Evolutionary conservation across 2,797 vertebrate species (phyloP).

Genomic region (Gymnoscopelus microlampas): DNA sequence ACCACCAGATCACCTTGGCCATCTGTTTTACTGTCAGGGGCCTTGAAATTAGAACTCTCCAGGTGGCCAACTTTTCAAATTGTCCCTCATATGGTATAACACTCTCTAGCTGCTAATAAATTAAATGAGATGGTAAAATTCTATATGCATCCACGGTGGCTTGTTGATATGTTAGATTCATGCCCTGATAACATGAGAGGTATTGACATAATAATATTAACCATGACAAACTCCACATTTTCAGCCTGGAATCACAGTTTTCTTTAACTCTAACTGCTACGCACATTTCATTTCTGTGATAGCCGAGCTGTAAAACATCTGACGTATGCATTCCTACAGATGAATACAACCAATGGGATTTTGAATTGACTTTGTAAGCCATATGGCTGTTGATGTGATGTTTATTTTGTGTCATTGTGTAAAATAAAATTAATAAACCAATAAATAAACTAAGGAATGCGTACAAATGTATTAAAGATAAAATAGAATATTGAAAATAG

Average conservation of each 20-base stretch:
- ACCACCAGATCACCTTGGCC: too few species aligned
- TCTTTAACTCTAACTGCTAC: too few species aligned
- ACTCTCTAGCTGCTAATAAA: neutral
- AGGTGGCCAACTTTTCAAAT: too few species aligned
- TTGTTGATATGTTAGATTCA: neutral
- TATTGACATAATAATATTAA: neutral
- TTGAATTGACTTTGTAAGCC: neutral
- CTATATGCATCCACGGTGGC: neutral
- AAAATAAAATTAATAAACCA: neutral
- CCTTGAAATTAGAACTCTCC: too few species aligned
- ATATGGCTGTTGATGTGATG: neutral
- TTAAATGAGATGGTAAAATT: neutral
- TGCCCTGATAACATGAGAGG: neutral
- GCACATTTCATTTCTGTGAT: too few species aligned
- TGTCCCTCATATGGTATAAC: too few species aligned
- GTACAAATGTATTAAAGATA: too few species aligned
- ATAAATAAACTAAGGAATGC: neutral
- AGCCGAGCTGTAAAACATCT: neutral
- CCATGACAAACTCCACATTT: too few species aligned
- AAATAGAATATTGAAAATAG: too few species aligned
- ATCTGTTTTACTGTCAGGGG: too few species aligned
- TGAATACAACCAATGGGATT: constrained; percentile 1
- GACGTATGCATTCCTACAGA: neutral
- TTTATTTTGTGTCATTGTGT: constrained; percentile 6
- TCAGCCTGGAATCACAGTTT: too few species aligned